Base-by-base conservation (phyloP, 2,797 vertebrate species). In the Cynopterus sphinx region DNA sequence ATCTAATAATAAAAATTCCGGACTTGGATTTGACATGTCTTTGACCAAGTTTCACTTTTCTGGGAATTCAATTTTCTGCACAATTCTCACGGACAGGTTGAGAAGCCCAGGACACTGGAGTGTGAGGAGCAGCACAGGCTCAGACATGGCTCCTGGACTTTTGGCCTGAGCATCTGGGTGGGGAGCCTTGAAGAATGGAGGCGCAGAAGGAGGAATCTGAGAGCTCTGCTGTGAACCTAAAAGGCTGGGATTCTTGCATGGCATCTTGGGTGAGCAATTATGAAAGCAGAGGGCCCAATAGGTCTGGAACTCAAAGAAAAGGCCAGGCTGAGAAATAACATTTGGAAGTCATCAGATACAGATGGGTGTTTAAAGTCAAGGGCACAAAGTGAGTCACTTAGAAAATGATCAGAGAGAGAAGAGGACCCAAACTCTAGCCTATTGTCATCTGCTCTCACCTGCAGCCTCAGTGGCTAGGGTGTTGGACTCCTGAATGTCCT, bases 401-500 rank as follows among this genome's bases (percentile, higher is more conserved):
- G 91, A 65, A 87, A 59, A 85, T 13, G 24, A 78, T 15, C 0
- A 12, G 13, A 10, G 31, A 91, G 36, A 75, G 65, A 63, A 49
- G 33, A 70, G 9, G 3, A n/a, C 4, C 55, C 33, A 10, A 21
- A 12, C 33, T 22, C 36, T 4, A 53, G n/a, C 82, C 77, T 8
- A 79, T 19, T 31, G 57, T 41, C 83, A 59, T 9, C 31, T 57
- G 33, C 6, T 91, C 95, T 99, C 98, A 95, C 98, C 98, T 98
- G 98, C 95, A 61, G 98, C 97, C 95, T 98, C 95, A 41, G 97
- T 31, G 84, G 97, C 95, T 10, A 10, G 94, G 93, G 82, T 39
- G 2, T 11, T 73, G 65, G 98, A 95, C 97, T 99, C 97, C 78
- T 98, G 98, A 92, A 97, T 97, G 49, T 98, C 98, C 53, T 97